Evolutionary conservation across 2,113 vertebrate genomes (phyloP).

Genomic region (Trogon surrucura): DNA sequence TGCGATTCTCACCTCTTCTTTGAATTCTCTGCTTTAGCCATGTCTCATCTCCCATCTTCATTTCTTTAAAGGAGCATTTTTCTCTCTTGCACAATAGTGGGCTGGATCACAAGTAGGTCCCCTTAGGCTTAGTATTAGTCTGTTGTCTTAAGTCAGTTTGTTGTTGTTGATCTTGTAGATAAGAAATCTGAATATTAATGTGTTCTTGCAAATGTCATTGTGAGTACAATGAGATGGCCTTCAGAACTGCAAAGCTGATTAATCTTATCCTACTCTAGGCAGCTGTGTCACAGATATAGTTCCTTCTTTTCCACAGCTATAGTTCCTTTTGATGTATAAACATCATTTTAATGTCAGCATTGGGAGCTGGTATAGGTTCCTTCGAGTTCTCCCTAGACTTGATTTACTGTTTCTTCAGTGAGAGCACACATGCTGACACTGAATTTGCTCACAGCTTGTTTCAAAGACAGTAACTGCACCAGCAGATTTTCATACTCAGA

Average conservation of each 20-base stretch:
- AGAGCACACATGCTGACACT: neutral
- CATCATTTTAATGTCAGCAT: neutral
- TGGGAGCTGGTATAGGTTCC: neutral
- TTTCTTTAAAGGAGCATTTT: neutral
- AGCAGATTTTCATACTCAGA: neutral
- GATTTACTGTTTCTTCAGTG: neutral
- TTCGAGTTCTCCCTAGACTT: neutral
- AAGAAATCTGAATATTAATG: neutral
- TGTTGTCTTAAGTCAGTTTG: neutral
- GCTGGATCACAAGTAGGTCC: neutral
- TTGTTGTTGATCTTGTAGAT: neutral
- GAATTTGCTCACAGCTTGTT: neutral
- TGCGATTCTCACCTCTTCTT: neutral
- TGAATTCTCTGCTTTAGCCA: neutral
- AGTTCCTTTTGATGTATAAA: neutral
- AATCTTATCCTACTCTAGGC: neutral
- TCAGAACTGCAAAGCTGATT: neutral
- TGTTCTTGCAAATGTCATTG: neutral
- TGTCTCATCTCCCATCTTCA: neutral
- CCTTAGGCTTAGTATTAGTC: neutral
- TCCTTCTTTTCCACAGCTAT: neutral
- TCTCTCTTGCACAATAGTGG: neutral
- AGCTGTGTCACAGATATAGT: neutral
- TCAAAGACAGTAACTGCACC: neutral
- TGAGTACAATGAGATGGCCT: neutral